Conservation (phyloP, 2,888 invertebrate species). For the Lepas anatifera region DNA sequence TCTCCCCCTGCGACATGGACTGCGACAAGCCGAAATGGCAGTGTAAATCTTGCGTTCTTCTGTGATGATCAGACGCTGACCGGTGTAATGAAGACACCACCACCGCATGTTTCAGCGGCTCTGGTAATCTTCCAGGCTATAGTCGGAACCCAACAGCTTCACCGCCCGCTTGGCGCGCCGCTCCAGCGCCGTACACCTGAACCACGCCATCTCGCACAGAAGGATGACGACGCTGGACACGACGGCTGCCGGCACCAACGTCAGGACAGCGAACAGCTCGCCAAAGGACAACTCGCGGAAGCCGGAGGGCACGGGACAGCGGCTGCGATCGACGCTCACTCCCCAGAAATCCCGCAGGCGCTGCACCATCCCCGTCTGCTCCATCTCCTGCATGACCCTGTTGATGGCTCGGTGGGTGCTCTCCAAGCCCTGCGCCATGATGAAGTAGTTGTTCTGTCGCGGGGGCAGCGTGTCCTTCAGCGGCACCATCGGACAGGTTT, state of each 20-base stretch:
- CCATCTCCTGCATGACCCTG: not conserved
- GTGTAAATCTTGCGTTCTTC: too few relatives aligned
- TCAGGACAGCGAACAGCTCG: not conserved
- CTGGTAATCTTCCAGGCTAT: too few relatives aligned
- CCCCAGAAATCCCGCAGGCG: not conserved
- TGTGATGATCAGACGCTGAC: too few relatives aligned
- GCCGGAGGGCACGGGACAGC: not conserved
- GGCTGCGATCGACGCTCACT: not conserved
- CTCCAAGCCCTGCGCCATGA: not conserved
- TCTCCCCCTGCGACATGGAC: too few relatives aligned
- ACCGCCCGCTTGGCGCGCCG: too few relatives aligned
- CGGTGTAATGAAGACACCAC: too few relatives aligned
- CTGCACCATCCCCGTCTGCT: not conserved
- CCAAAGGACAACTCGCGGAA: not conserved
- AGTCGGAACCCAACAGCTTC: too few relatives aligned
- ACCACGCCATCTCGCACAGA: too few relatives aligned
- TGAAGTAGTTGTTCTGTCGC: not conserved
- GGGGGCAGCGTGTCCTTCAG: not conserved
- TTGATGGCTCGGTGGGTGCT: not conserved
- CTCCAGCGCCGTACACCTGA: too few relatives aligned
- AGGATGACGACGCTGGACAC: too few relatives aligned
- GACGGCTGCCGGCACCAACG: constrained; percentile 17
- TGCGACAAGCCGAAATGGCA: too few relatives aligned
- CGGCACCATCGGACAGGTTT: not conserved
- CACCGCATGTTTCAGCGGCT: too few relatives aligned